Base-by-base conservation (phyloP, 2,797 vertebrate species). In the Vireo griseus region DNA sequence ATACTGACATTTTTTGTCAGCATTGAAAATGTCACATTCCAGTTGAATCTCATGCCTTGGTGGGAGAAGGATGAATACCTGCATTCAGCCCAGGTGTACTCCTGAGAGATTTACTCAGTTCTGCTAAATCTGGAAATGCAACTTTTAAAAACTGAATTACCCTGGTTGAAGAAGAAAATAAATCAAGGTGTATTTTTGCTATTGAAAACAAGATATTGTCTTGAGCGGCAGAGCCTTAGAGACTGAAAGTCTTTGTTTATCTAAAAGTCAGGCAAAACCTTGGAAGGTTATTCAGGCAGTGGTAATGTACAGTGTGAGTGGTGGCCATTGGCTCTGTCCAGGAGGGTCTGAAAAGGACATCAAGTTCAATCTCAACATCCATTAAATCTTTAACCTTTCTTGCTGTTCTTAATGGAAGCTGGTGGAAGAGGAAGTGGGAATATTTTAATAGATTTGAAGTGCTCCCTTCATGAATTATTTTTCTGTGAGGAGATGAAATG, bases 371-470 rank as follows among this genome's bases (percentile, higher is more conserved):
- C 57, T 86, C 4, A 24, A 52, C 88, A 82, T 90, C 90, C 82
- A 92, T 96, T 93, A 94, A 95, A 68, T 86, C 72, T 77, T 95
- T 97, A 90, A 97, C 47, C 51, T 94, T 77, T 85, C 85, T 78
- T 86, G 35, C 69, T 88, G 55, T 96, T 97, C 96, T 96, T 96
- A 88, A 95, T 62, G 54, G 92, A 77, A 62, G 52, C 65, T 88
- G 55, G 29, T 94, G 47, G 73, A 96, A 88, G 55, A 95, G 73
- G 85, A 90, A 92, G 35, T 55, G 69, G 67, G 86, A 96, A 81
- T 97, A 96, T 96, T 97, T 95, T 94, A 96, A 97, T 88, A 96
- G 88, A 90, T 81, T 90, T 96, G 88, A 97, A 97, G 96, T 85
- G 73, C 57, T 87, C 52, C 88, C 67, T 94, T 97, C 65, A 90